These are phyloP conservation scores for Pycnomerus fuliginosus DNA, from an alignment of 2,888 invertebrate genomes.

Conservation along the genomic window DNA sequence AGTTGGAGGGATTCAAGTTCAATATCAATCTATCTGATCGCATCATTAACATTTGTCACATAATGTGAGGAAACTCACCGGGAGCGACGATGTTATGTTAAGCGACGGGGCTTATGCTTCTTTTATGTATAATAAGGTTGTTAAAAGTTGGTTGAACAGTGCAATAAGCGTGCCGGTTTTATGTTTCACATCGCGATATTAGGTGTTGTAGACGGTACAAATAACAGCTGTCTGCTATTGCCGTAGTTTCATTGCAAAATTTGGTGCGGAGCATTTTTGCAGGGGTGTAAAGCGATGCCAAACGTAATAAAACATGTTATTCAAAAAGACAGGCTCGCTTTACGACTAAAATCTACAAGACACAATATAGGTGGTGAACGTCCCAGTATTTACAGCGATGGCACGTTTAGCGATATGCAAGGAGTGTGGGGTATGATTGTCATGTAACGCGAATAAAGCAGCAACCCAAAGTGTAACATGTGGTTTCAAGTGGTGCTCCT, in stretches of 20 bases:
- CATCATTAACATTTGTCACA: too few species aligned
- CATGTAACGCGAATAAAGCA: slow-evolving; percentile 54
- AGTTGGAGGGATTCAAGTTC: slow-evolving; percentile 43
- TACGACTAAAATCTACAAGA: slow-evolving; percentile 28
- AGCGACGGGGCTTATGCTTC: slow-evolving; percentile 16
- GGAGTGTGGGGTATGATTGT: slow-evolving; percentile 45
- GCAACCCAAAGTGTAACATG: slow-evolving; percentile 54
- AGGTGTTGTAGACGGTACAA: slow-evolving; percentile 36
- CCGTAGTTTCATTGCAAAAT: slow-evolving; percentile 36
- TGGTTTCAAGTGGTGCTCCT: slow-evolving; percentile 55
- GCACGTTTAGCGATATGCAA: slow-evolving; percentile 34
- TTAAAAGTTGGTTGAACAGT: slow-evolving; percentile 32
- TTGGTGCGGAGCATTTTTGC: slow-evolving; percentile 26
- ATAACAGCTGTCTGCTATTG: slow-evolving; percentile 40
- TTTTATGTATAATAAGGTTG: slow-evolving; percentile 41
- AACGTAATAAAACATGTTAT: slow-evolving; percentile 39
- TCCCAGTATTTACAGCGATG: slow-evolving; percentile 24
- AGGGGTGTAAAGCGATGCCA: slow-evolving; percentile 36
- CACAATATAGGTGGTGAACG: slow-evolving; percentile 23
- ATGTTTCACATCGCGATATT: slow-evolving; percentile 38
- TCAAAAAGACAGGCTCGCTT: slow-evolving; percentile 35
- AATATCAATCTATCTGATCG: too few species aligned
- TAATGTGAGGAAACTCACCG: too few species aligned
- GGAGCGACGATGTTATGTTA: slow-evolving; percentile 19
- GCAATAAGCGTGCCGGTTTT: slow-evolving; percentile 36